Evolutionary conservation across 2,797 vertebrate genomes (phyloP).

Genomic region (Sebastes steindachneri): DNA sequence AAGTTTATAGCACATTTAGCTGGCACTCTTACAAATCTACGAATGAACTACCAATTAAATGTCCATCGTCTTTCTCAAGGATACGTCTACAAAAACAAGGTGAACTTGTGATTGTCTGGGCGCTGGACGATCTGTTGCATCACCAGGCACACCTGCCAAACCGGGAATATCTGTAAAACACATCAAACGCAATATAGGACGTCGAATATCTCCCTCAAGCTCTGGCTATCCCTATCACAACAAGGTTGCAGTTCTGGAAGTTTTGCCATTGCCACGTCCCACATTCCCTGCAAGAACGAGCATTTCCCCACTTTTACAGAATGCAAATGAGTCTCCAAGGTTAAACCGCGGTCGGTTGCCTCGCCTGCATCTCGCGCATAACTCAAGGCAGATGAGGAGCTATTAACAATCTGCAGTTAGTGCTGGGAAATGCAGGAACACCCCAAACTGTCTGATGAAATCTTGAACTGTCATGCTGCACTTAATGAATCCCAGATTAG

Average conservation of each 20-base stretch:
- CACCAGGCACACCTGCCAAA: background rate
- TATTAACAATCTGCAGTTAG: constrained; percentile 5
- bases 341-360: constrained; percentile 27
- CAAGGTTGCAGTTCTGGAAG: constrained; percentile 24
- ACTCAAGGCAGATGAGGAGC: constrained; percentile 51
- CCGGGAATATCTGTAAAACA: background rate
- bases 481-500: constrained; percentile 12
- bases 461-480: background rate
- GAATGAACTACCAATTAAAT: background rate
- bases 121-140: background rate
- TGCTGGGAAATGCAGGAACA: constrained; percentile 16
- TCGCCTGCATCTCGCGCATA: constrained; percentile 43
- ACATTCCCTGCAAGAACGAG: constrained; percentile 28
- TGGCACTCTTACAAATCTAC: background rate
- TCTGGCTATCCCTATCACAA: constrained; percentile 9
- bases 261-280: constrained; percentile 39
- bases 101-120: background rate
- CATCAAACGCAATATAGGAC: background rate
- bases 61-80: background rate
- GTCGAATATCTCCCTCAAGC: background rate
- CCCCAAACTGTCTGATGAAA: constrained; percentile 20
- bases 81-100: background rate
- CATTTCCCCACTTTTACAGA: constrained; percentile 35
- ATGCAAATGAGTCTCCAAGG: constrained; percentile 52
- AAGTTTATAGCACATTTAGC: background rate